A percentile compares a stretch with the other conserved stretches of the same genome.
Evolutionary conservation across 1,140 invertebrate species (phyloP).

Genomic region (Triops longicaudatus): DNA sequence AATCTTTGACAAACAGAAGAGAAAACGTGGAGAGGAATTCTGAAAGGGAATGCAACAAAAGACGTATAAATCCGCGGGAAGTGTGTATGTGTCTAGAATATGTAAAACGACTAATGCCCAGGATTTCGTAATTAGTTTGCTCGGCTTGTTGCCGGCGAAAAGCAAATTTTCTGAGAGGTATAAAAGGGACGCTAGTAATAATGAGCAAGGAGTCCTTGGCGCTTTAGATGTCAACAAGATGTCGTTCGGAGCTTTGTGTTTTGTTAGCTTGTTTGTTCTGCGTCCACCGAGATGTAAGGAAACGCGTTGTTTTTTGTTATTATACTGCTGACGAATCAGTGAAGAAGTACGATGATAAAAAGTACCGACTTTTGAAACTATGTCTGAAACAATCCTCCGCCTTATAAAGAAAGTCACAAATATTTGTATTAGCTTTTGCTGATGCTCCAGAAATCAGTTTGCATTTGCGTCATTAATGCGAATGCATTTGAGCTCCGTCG

Average conservation of each 20-base stretch:
- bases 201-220: neutral
- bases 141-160: neutral
- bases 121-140: neutral
- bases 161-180: neutral
- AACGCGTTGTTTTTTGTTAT: no score
- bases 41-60: neutral
- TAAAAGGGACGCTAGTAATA: neutral
- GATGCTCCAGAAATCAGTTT: neutral
- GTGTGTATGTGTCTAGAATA: neutral
- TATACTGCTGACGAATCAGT: no score
- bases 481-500: neutral
- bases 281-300: no score
- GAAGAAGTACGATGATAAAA: no score
- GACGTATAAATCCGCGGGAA: neutral
- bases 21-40: neutral
- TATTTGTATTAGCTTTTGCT: conserved; percentile 12
- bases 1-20: neutral
- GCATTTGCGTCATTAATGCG: neutral
- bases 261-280: neutral
- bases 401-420: neutral
- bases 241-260: neutral
- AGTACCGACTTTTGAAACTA: no score
- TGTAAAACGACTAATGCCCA: neutral
- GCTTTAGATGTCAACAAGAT: neutral
- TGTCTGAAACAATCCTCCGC: no score